Base-by-base conservation (phyloP, 1,140 invertebrate genomes). In the Chlorops oryzae region DNA sequence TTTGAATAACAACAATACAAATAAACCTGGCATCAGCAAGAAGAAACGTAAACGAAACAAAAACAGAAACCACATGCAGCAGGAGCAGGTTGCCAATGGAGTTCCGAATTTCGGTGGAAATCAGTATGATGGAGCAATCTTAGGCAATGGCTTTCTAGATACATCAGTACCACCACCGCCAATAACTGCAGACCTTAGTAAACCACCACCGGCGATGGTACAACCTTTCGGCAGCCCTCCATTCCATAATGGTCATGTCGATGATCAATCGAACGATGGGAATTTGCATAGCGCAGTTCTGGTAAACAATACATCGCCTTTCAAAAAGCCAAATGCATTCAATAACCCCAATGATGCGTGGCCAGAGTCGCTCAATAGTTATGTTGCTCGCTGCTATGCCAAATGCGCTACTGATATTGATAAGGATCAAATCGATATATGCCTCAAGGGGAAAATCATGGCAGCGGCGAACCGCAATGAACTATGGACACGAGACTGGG, bases 391-490 rank as follows among this genome's bases (percentile, higher is more conserved):
- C 55, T 93, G 92, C 62, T 97, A 95, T 77, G 84, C 85, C 28
- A 90, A 90, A 74, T 96, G 91, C 65, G 82, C 82, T 59, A 89
- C 88, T 12, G 78, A 82, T 47, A 80, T 90, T 47, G 90, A 96
- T 71, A 90, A 92, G 74, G 90, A 97, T 78, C 85, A 92, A 68
- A 90, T 97, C 46, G 90, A 95, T 68, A 90, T 92, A 51, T 88
- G 92, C 57, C 75, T 98, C 24, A 96, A 95, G 72, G 90, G 90
- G 28, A 91, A 94, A 74, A 86, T 97, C 50, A 94, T 90, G 18
- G 81, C 84, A 39, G 88, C 91, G 1, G 88, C 88, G n/a, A 86
- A 85, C 59, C 84, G 86, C 57, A 87, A 87, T 47, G 86, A 87
- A 51, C 77, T 95, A 15, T 88, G 84, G 81, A 83, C 86, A 1